A percentile compares a stretch with the other conserved stretches of the same genome.
Conservation (phyloP, 2,113 vertebrate species). For the Antechinus flavipes region DNA sequence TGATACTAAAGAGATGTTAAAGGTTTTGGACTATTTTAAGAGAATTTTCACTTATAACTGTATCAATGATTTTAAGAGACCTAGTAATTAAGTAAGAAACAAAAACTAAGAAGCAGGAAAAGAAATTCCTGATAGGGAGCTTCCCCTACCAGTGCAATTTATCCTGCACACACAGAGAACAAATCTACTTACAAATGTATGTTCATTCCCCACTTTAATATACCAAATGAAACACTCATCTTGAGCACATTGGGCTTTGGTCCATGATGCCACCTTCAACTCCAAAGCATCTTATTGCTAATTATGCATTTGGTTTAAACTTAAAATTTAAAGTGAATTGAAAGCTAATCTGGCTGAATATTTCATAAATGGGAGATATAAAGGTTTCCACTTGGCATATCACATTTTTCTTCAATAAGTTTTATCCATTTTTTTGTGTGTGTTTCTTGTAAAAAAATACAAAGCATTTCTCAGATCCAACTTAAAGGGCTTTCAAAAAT, state of each 20-base stretch:
- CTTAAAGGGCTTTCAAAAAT: neutral
- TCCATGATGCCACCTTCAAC: neutral
- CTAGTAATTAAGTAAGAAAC: neutral
- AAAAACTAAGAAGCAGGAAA: neutral
- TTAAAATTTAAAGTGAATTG: conserved; percentile 14
- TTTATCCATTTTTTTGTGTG: conserved; percentile 27
- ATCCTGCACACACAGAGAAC: neutral
- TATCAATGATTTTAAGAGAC: neutral
- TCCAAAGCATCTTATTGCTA: neutral
- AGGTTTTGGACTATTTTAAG: neutral
- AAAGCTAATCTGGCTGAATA: neutral
- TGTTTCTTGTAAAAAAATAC: conserved; percentile 8
- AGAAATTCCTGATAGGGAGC: neutral
- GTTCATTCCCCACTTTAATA: neutral
- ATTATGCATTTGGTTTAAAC: neutral
- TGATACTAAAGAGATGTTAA: neutral
- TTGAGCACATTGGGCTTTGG: neutral
- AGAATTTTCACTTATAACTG: neutral
- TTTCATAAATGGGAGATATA: neutral
- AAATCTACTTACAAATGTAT: neutral
- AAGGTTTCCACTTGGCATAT: neutral
- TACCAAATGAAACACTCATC: neutral
- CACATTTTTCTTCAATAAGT: neutral
- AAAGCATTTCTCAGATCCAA: conserved; percentile 14
- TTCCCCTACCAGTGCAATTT: neutral